Conservation (phyloP, 2,888 invertebrate species). For the Syrista parreyssii region DNA sequence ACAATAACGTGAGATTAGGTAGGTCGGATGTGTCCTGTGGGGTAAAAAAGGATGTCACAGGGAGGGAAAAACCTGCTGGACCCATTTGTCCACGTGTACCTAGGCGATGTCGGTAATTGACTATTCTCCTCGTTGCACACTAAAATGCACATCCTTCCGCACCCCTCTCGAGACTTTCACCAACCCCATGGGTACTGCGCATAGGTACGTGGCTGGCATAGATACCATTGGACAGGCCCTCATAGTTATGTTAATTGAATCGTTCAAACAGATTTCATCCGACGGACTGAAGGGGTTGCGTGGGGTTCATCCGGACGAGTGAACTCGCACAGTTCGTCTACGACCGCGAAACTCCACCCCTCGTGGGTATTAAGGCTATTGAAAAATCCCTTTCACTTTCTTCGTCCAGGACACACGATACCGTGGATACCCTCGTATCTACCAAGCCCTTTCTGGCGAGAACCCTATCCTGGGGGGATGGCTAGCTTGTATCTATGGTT, state of each 20-base stretch:
- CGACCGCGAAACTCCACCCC: slow-evolving; percentile 6
- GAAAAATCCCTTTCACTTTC: neutral
- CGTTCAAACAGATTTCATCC: slow-evolving; percentile 24
- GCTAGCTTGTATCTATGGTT: neutral
- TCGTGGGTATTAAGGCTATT: neutral
- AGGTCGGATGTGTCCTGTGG: neutral
- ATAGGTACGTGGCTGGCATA: neutral
- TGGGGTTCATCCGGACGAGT: neutral
- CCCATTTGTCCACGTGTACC: neutral
- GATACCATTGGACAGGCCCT: neutral
- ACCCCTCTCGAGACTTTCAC: neutral
- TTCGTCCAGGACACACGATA: neutral
- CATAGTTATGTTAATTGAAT: slow-evolving; percentile 42
- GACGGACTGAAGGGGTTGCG: slow-evolving; percentile 8
- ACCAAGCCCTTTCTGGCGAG: neutral
- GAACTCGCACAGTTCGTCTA: neutral
- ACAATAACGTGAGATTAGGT: neutral
- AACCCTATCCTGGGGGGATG: neutral
- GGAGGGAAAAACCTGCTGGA: neutral
- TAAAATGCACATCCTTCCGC: slow-evolving; percentile 30
- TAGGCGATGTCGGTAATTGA: slow-evolving; percentile 42
- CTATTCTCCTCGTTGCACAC: slow-evolving; percentile 43
- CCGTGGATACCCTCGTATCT: neutral
- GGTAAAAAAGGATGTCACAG: neutral
- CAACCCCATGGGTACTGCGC: neutral